phyloP scores from a whole-genome alignment of 2,113 vertebrate species.

The Salvelinus fontinalis region DNA sequence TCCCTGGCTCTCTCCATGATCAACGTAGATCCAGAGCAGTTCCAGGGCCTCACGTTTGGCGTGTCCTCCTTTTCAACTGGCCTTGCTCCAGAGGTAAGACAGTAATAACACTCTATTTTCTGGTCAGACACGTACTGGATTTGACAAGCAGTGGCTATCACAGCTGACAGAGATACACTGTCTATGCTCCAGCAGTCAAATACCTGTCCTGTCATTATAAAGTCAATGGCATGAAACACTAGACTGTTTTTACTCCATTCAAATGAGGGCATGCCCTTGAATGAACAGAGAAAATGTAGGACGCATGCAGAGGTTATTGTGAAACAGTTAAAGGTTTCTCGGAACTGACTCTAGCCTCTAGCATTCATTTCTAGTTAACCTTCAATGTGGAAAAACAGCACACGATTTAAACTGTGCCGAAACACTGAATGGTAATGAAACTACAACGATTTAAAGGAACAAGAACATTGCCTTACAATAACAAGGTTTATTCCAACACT shows the following conservation, averaged over 20 bases:
- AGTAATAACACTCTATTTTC: background rate
- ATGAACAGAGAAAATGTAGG: background rate
- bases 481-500: too few species aligned
- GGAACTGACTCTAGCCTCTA: background rate
- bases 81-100: slow-evolving; percentile 73
- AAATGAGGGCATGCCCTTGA: background rate
- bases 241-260: background rate
- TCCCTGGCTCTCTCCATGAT: slow-evolving; percentile 76
- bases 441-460: background rate
- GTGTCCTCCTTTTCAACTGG: slow-evolving; percentile 62
- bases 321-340: background rate
- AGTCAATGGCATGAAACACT: background rate
- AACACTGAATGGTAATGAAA: background rate
- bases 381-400: background rate
- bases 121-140: slow-evolving; percentile 1
- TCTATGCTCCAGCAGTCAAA: background rate
- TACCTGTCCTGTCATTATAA: background rate
- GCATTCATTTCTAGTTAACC: slow-evolving; percentile 4
- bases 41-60: slow-evolving; percentile 80
- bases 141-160: background rate
- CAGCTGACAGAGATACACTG: background rate
- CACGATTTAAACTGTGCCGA: background rate
- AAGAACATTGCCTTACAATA: background rate
- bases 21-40: slow-evolving; percentile 61
- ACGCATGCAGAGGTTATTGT: background rate